Percentiles rank a stretch among this genome's conserved stretches.
Conservation (phyloP, 92 coral and sea anemone genomes). For the Montipora capitata region DNA sequence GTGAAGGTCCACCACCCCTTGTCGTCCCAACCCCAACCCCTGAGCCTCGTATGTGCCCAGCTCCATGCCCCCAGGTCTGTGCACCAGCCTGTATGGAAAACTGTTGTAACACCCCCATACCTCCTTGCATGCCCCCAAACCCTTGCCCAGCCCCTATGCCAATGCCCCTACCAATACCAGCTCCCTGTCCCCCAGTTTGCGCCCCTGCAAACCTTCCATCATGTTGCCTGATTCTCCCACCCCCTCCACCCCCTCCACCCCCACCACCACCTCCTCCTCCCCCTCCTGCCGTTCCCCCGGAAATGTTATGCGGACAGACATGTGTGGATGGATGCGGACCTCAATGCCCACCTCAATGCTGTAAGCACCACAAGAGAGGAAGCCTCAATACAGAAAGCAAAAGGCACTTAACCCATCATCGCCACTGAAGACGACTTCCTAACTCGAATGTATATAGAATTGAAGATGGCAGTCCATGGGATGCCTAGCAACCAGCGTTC, state of each 20-base stretch:
- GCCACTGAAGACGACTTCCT: background rate
- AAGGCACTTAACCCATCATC: conserved; percentile 11
- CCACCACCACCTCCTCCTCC: conserved; percentile 84
- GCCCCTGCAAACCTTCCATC: conserved; percentile 76
- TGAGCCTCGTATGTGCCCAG: conserved; percentile 82
- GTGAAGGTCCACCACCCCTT: conserved; percentile 80
- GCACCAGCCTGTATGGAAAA: conserved; percentile 87
- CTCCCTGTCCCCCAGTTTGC: conserved; percentile 72
- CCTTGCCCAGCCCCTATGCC: conserved; percentile 60
- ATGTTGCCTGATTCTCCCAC: conserved; percentile 68
- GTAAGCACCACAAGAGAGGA: conserved; percentile 64
- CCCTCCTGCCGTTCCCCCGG: conserved; percentile 51
- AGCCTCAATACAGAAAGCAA: conserved; percentile 24
- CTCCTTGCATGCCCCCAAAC: conserved; percentile 40
- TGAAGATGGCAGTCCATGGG: conserved; percentile 1
- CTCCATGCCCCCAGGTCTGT: conserved; percentile 83
- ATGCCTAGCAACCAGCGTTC: background rate
- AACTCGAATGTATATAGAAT: conserved; percentile 42
- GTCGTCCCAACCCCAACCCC: conserved; percentile 81
- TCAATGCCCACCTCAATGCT: conserved; percentile 64
- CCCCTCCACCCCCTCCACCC: conserved; percentile 65
- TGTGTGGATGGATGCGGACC: conserved; percentile 65
- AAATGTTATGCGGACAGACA: conserved; percentile 50
- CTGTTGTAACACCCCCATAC: conserved; percentile 76
- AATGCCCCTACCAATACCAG: conserved; percentile 44